phyloP scores from a whole-genome alignment of 37 sponge, comb jelly and placozoan species.

The Aphrocallistes beatrix region DNA sequence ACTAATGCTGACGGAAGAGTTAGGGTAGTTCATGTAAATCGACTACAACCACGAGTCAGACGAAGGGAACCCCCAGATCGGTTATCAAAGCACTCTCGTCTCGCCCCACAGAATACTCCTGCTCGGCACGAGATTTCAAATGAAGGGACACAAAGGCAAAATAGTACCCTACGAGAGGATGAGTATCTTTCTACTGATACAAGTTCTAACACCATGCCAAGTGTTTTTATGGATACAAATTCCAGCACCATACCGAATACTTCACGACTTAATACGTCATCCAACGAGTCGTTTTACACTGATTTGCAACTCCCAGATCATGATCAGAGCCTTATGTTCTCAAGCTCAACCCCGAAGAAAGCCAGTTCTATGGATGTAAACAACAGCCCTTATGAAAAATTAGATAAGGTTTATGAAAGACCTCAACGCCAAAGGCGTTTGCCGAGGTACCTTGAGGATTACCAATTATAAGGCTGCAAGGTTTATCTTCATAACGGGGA shows the following conservation, averaged over 20 bases:
- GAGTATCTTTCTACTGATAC: too few relatives aligned
- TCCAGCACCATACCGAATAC: background rate
- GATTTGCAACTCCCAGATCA: background rate
- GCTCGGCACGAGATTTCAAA: too few relatives aligned
- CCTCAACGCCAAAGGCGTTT: background rate
- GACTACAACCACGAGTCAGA: slow-evolving; percentile 1
- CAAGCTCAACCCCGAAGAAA: slow-evolving; percentile 5
- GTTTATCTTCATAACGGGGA: background rate
- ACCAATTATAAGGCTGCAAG: background rate
- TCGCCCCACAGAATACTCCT: too few relatives aligned
- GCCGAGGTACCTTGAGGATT: slow-evolving; percentile 4
- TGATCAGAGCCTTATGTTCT: background rate
- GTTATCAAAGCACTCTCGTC: too few relatives aligned
- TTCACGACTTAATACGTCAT: background rate
- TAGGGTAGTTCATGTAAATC: slow-evolving; percentile 25
- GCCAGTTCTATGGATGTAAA: too few relatives aligned
- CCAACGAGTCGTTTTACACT: background rate
- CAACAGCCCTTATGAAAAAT: background rate
- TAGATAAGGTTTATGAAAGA: background rate
- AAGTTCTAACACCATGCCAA: too few relatives aligned
- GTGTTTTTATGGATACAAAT: background rate
- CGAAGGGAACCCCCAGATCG: too few relatives aligned
- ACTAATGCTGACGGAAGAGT: slow-evolving; percentile 22
- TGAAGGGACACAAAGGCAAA: too few relatives aligned
- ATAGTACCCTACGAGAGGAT: too few relatives aligned